Conservation (phyloP, 2,888 invertebrate species). For the Hoplodrina ambigua region DNA sequence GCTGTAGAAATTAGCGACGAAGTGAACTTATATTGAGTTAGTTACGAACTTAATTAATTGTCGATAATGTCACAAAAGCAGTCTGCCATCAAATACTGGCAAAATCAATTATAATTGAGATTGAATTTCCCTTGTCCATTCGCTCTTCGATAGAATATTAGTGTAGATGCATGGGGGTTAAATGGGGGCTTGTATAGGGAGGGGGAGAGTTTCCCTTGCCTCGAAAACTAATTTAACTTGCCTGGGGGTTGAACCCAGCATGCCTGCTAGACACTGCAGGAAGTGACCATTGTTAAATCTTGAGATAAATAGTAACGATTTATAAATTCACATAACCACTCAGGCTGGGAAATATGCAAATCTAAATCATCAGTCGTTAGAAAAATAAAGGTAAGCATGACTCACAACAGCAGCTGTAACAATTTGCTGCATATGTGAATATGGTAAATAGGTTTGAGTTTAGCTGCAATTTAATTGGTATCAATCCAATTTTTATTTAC, state of each 20-base stretch:
- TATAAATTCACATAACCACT: neutral
- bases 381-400: no score
- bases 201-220: neutral
- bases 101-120: neutral
- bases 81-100: neutral
- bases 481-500: no score
- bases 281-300: constrained; percentile 3
- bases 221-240: constrained; percentile 16
- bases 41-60: neutral
- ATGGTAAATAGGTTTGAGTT: no score
- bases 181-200: neutral
- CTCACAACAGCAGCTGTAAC: no score
- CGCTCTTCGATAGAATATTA: constrained; percentile 18
- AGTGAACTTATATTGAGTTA: neutral
- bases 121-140: neutral
- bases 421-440: no score
- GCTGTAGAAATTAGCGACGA: neutral
- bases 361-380: no score
- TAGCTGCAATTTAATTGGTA: no score
- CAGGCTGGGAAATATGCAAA: no score
- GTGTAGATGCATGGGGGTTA: neutral
- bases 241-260: neutral
- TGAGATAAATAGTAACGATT: constrained; percentile 15
- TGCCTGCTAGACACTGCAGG: neutral
- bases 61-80: neutral